Percentiles rank a stretch among this genome's conserved stretches.
phyloP scores from a whole-genome alignment of 2,797 vertebrate species.

The Anguilla pacifica region DNA sequence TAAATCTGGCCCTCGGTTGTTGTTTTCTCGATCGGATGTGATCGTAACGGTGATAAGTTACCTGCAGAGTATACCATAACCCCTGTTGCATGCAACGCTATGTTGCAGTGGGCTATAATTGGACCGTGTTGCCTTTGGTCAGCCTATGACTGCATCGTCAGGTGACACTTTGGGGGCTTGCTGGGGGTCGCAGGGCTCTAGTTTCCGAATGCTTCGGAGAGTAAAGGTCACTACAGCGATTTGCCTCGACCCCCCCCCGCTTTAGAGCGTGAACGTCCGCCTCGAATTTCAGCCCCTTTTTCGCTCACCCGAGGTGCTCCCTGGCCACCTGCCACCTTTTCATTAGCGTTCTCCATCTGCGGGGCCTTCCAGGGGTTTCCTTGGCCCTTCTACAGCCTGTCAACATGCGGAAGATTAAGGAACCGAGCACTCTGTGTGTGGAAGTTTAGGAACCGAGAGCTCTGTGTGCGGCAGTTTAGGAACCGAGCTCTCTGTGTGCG shows the following conservation, averaged over 20 bases:
- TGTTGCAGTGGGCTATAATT: neutral
- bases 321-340: neutral
- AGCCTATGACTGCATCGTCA: neutral
- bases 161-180: neutral
- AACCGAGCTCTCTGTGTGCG: no score
- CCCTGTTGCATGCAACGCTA: neutral
- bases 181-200: neutral
- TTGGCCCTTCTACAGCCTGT: no score
- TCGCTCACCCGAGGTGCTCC: neutral
- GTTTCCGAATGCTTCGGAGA: neutral
- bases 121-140: neutral
- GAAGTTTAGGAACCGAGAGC: neutral
- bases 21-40: neutral
- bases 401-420: neutral
- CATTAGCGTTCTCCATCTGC: neutral
- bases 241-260: neutral
- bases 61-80: neutral
- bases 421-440: no score
- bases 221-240: conserved; percentile 10
- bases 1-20: neutral
- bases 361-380: conserved; percentile 1
- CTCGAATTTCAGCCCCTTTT: neutral
- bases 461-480: no score
- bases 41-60: neutral
- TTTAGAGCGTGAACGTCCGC: neutral